Evolutionary conservation across 2,888 invertebrate species (phyloP), one percentile per base, ranked within the genome.

Genomic region (Phlogophora meticulosa): DNA sequence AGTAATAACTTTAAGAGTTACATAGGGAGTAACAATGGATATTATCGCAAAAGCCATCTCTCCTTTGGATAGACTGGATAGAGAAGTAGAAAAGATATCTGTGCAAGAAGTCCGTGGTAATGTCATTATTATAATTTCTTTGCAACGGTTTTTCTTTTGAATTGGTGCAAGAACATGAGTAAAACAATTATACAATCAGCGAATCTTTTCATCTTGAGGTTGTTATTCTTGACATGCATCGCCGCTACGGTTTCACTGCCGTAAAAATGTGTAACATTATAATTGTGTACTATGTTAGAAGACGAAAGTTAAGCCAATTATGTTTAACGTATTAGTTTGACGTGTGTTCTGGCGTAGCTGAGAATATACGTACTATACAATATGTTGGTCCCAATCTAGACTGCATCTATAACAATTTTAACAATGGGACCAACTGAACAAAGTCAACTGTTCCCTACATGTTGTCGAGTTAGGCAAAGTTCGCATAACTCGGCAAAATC

Each of bases 251-350:
- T 80, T 80, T 83, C 83, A 73, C 83, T 83, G 48, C 49, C 56
- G 42, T 62, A 57, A 64, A 63, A 66, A 61, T 68, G 60, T 65
- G 71, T 80, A 56, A 69, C 34, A 62, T 38, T 51, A 55, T 62
- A 62, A 76, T 80, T 76, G 45, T 58, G 43, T 58, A 59, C 11
- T 52, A 36, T 48, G 34, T 67, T 75, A 13, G 75, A 76, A 59
- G 77, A 76, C 55, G 76, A 80, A 80, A 76, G 75, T 80, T 59
- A 40, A 10, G 22, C 58, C 53, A 76, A 76, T 76, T 76, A 80
- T 43, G 20, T 43, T 59, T 42, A 42, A 74, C n/a, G 32, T 48
- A 66, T 71, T 51, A n/a, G 20, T 38, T 34, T 22, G 51, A 40
- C 36, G 36, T 17, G 17, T 70, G 34, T 22, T 36, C 4, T 48